Percentiles rank a stretch among this genome's conserved stretches.
Conservation (phyloP, 2,888 invertebrate species). For the Lepetodrilus schrolli region DNA sequence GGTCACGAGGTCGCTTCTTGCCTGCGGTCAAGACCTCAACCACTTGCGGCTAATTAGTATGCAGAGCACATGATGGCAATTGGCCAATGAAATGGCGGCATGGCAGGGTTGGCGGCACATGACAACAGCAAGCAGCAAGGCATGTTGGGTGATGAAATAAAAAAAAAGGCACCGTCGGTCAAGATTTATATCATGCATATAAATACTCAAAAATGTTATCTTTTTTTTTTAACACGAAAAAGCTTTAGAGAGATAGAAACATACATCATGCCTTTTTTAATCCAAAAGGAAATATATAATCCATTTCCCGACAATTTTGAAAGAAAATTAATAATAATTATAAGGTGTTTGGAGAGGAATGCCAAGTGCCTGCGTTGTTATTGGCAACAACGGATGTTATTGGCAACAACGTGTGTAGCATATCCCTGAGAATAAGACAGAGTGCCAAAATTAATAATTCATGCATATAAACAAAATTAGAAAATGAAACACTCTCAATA, state of each 20-base stretch:
- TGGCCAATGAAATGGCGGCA: constrained; percentile 74
- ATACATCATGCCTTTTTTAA: constrained; percentile 24
- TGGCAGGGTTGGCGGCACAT: constrained; percentile 76
- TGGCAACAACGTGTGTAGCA: constrained; percentile 14
- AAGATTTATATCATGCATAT: constrained; percentile 69
- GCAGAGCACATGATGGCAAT: constrained; percentile 74
- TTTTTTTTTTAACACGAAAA: too few species aligned
- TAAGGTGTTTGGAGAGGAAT: constrained; percentile 25
- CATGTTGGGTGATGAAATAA: constrained; percentile 75
- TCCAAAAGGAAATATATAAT: constrained; percentile 19
- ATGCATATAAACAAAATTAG: constrained; percentile 22
- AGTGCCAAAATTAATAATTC: constrained; percentile 27
- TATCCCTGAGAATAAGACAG: constrained; percentile 22
- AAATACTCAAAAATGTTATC: constrained; percentile 34
- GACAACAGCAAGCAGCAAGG: constrained; percentile 77
- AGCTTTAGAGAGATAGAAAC: constrained; percentile 24
- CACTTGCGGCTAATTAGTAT: constrained; percentile 76
- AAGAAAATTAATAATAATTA: constrained; percentile 11
- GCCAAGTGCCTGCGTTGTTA: constrained; percentile 22
- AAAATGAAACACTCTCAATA: constrained; percentile 20
- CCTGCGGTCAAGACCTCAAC: constrained; percentile 81
- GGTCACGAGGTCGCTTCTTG: constrained; percentile 94
- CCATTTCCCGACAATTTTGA: constrained; percentile 24
- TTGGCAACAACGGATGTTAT: constrained; percentile 20
- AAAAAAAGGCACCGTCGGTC: constrained; percentile 74